These are phyloP conservation scores for Oreohelix idahoensis DNA, from an alignment of 1,140 invertebrate species.

Conservation along the genomic window DNA sequence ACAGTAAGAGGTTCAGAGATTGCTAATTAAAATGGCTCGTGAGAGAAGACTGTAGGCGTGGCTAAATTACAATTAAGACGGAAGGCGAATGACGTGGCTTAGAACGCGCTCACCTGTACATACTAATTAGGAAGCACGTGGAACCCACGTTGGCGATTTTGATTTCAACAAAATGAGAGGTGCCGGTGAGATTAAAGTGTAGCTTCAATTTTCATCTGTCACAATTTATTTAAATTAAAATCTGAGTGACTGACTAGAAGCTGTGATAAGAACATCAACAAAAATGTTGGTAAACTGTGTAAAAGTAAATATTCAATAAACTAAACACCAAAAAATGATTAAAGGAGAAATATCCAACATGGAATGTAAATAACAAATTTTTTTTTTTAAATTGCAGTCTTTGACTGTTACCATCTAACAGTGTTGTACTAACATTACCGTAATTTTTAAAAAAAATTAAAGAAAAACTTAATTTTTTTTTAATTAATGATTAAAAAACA, in stretches of 20 bases:
- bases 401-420: background rate
- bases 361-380: background rate
- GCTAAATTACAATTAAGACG: too few relatives aligned
- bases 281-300: background rate
- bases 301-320: background rate
- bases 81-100: too few relatives aligned
- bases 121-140: too few relatives aligned
- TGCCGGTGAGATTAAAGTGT: too few relatives aligned
- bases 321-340: background rate
- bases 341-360: background rate
- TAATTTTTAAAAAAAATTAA: background rate
- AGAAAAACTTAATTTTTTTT: background rate
- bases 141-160: too few relatives aligned
- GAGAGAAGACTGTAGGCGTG: too few relatives aligned
- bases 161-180: too few relatives aligned
- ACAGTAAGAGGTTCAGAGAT: too few relatives aligned
- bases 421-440: too few relatives aligned
- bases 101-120: too few relatives aligned
- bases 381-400: background rate
- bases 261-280: background rate
- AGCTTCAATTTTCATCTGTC: too few relatives aligned
- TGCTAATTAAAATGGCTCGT: too few relatives aligned
- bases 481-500: background rate
- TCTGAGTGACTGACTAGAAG: slow-evolving; percentile 12
- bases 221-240: background rate